phyloP scores from a whole-genome alignment of 2,888 invertebrate genomes.

The Leucophenga maculata region DNA sequence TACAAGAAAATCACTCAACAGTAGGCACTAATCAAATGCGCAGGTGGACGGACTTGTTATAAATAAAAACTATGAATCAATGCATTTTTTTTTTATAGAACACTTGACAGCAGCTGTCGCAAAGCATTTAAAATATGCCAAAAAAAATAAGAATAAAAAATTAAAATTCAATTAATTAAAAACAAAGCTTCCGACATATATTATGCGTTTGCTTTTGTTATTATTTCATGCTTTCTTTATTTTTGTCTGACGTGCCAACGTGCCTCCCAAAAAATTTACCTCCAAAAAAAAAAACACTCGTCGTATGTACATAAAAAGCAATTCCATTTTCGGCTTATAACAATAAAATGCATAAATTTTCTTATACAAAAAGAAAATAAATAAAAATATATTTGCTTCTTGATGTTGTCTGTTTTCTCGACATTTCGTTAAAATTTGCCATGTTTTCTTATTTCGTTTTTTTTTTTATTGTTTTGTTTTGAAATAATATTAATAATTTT shows the following conservation, averaged over 20 bases:
- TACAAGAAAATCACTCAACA: no score
- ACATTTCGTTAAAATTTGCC: constrained; percentile 15
- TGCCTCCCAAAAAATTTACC: constrained; percentile 50
- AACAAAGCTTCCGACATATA: background rate
- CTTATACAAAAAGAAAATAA: constrained; percentile 27
- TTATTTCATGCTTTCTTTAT: background rate
- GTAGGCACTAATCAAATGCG: no score
- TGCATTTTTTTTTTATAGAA: no score
- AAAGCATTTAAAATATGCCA: no score
- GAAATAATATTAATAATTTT: constrained; percentile 48
- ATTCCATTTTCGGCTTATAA: constrained; percentile 43
- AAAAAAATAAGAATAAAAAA: background rate
- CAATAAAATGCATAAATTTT: constrained; percentile 54
- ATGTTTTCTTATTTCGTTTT: constrained; percentile 31
- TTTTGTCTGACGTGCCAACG: constrained; percentile 37
- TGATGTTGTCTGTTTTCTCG: constrained; percentile 9
- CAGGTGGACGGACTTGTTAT: no score
- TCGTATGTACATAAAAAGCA: constrained; percentile 14
- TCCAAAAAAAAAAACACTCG: constrained; percentile 37
- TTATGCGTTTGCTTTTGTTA: background rate
- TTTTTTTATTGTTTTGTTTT: constrained; percentile 46
- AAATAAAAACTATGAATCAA: no score
- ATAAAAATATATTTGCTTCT: background rate
- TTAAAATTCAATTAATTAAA: constrained; percentile 3
- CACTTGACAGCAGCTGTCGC: no score